phyloP scores from a whole-genome alignment of 2,113 vertebrate genomes.

The Odocoileus hemionus region DNA sequence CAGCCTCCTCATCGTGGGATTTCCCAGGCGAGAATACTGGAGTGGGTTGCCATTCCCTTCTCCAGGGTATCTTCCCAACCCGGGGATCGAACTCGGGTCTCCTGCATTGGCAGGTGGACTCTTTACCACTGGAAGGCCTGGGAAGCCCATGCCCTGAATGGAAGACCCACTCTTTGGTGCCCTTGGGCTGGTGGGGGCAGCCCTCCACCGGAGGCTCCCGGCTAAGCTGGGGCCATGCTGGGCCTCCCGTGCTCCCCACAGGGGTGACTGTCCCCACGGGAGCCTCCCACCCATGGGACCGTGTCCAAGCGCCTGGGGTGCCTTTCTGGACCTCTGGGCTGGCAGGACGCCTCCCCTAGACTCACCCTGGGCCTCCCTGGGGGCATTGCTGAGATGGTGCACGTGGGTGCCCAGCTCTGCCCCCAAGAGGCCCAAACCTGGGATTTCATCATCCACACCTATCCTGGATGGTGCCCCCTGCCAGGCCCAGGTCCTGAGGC shows the following conservation, averaged over 20 bases:
- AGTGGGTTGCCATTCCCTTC: background rate
- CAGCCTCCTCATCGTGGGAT: background rate
- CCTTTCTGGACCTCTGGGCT: background rate
- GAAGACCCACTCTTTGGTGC: background rate
- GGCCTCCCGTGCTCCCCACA: rapidly evolving
- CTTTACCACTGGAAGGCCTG: background rate
- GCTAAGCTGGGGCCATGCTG: rapidly evolving
- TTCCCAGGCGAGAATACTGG: background rate
- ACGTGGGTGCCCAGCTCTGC: background rate
- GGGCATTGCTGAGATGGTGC: too few relatives aligned
- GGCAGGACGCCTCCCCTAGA: rapidly evolving
- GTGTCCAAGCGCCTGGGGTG: background rate
- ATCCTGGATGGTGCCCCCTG: rapidly evolving
- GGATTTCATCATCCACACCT: background rate
- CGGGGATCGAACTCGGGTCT: background rate
- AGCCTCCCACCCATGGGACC: background rate
- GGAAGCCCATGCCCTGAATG: background rate
- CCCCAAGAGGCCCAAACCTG: background rate
- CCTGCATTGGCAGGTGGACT: background rate
- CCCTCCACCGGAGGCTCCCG: rapidly evolving
- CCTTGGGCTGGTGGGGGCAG: background rate
- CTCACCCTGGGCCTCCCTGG: too few relatives aligned
- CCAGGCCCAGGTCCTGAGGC: rapidly evolving
- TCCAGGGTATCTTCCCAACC: background rate
- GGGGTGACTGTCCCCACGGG: rapidly evolving